Evolutionary conservation across 2,113 vertebrate genomes (phyloP).

Genomic region (Spermophilus dauricus): DNA sequence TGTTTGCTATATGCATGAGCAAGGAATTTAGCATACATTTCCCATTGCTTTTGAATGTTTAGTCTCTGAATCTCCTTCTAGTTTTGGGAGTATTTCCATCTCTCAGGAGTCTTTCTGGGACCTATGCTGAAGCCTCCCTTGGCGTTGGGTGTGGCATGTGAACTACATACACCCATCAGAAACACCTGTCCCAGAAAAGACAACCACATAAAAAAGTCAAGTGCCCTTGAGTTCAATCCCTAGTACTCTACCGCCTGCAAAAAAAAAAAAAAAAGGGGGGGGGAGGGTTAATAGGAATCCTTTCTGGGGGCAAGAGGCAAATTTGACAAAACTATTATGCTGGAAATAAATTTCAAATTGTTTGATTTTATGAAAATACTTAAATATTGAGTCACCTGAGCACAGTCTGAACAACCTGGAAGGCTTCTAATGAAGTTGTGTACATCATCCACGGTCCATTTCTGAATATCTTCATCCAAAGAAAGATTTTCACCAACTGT

Average conservation of each 20-base stretch:
- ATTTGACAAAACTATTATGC: neutral
- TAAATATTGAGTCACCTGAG: conserved; percentile 90
- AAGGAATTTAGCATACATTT: neutral
- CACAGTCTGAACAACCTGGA: conserved; percentile 95
- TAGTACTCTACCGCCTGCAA: too few species aligned
- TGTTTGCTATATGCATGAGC: neutral
- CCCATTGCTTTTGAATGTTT: conserved; percentile 7
- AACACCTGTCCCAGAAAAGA: neutral
- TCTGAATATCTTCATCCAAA: conserved; percentile 92
- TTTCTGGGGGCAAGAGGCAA: neutral
- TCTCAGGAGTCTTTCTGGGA: neutral
- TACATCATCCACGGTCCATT: conserved; percentile 96
- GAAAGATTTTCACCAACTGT: conserved; percentile 91
- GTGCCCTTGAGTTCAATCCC: too few species aligned
- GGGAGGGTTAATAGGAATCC: neutral
- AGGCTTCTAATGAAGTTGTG: conserved; percentile 93
- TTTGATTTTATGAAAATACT: neutral
- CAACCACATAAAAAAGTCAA: too few species aligned
- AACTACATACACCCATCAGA: neutral
- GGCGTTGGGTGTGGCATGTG: neutral
- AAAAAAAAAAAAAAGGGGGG: too few species aligned
- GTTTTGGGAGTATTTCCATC: neutral
- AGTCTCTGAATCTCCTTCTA: neutral
- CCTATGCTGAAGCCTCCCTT: neutral
- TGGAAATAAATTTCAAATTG: neutral